These are phyloP conservation scores for Onychomys leucogaster DNA, from an alignment of 2,797 vertebrate genomes.

Conservation along the genomic window DNA sequence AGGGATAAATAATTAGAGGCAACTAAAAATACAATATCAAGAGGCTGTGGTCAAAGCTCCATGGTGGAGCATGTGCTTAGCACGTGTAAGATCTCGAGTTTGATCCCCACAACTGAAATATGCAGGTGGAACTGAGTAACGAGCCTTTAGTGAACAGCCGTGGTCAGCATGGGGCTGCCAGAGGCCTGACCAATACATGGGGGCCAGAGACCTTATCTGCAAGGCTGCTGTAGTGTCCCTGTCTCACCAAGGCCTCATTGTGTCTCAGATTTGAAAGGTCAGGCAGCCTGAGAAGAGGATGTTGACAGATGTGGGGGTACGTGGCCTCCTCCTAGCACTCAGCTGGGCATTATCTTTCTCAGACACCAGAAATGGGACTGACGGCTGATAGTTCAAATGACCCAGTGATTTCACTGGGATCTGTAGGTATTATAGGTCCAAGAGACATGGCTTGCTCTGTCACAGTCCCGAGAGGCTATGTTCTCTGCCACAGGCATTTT, in stretches of 20 bases:
- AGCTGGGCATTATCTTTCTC: neutral
- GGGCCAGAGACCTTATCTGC: neutral
- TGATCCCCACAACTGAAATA: neutral
- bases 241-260: neutral
- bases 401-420: neutral
- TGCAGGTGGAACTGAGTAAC: neutral
- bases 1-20: neutral
- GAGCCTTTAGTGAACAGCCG: neutral
- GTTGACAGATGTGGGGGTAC: neutral
- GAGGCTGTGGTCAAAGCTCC: neutral
- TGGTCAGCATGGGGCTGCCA: too few species aligned
- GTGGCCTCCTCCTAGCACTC: neutral
- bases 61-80: neutral
- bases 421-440: neutral
- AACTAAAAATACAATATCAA: fast-evolving
- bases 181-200: fast-evolving
- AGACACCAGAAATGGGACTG: neutral
- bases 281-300: neutral
- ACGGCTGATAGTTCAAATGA: constrained; percentile 39
- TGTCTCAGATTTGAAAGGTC: neutral
- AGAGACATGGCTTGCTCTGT: neutral
- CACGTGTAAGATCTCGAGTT: neutral
- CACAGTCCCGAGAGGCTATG: neutral
- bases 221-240: fast-evolving
- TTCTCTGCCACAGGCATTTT: neutral